A percentile compares a stretch with the other conserved stretches of the same genome.
Evolutionary conservation across 2,888 invertebrate genomes (phyloP).

Genomic region (Ryuthela nishihirai): DNA sequence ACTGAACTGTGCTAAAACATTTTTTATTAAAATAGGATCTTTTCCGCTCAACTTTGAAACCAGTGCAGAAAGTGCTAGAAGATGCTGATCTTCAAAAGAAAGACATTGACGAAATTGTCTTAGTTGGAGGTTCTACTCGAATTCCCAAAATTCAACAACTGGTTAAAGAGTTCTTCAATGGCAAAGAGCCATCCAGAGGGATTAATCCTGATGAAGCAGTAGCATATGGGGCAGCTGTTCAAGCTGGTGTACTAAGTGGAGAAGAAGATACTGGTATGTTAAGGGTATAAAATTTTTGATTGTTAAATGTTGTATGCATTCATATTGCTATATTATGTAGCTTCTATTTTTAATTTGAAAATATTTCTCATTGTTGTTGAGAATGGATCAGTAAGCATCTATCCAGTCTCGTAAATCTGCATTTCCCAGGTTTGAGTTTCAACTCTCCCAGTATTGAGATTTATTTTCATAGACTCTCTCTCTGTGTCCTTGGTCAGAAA

Average conservation of each 20-base stretch:
- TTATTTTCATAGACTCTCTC: too few relatives aligned
- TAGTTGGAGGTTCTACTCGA: conserved; percentile 99
- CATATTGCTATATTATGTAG: not conserved
- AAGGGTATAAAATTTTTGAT: too few relatives aligned
- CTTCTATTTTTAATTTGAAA: not conserved
- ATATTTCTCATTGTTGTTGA: too few relatives aligned
- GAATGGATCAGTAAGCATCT: too few relatives aligned
- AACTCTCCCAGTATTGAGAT: too few relatives aligned
- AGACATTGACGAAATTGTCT: conserved; percentile 96
- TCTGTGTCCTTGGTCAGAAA: too few relatives aligned
- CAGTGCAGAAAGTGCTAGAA: conserved; percentile 92
- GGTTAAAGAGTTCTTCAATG: conserved; percentile 74
- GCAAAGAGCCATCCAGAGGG: conserved; percentile 96
- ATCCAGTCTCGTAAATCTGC: too few relatives aligned
- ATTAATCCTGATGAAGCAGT: conserved; percentile 99
- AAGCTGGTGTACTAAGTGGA: conserved; percentile 95
- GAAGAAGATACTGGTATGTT: conserved; percentile 76
- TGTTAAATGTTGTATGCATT: too few relatives aligned
- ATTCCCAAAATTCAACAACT: conserved; percentile 88
- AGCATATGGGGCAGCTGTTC: conserved; percentile 97
- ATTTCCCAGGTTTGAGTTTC: too few relatives aligned
- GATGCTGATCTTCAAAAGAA: conserved; percentile 98
- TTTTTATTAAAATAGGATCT: conserved; percentile 53
- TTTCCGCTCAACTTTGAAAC: conserved; percentile 83
- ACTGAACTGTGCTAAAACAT: not conserved